Percentiles rank a stretch among this genome's conserved stretches.
phyloP scores from a whole-genome alignment of 2,888 invertebrate species.

The Spialia ferax region DNA sequence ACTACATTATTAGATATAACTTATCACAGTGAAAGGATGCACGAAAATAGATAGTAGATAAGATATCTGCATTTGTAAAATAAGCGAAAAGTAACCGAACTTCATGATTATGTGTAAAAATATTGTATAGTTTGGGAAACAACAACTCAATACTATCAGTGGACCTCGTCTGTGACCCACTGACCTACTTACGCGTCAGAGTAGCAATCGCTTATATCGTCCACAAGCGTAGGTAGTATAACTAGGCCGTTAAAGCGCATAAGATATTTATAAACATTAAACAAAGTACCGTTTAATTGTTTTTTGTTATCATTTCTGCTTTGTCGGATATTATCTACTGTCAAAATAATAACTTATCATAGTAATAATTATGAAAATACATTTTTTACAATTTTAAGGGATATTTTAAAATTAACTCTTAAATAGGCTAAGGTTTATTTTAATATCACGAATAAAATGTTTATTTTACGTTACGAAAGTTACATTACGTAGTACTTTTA shows the following conservation, averaged over 20 bases:
- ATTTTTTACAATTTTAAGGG: neutral
- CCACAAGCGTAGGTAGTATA: conserved; percentile 55
- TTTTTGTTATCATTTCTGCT: conserved; percentile 5
- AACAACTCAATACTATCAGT: conserved; percentile 58
- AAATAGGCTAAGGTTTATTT: too few relatives aligned
- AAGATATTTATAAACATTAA: conserved; percentile 36
- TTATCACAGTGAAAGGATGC: too few relatives aligned
- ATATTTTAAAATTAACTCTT: too few relatives aligned
- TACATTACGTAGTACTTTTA: neutral
- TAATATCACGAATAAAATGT: too few relatives aligned
- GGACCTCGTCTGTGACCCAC: conserved; percentile 87
- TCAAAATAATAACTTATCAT: neutral
- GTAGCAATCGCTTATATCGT: conserved; percentile 70
- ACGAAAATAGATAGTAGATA: too few relatives aligned
- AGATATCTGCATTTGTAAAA: neutral
- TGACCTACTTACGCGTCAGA: conserved; percentile 88
- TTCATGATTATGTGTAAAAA: conserved; percentile 45
- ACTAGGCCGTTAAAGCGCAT: conserved; percentile 51
- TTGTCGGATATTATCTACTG: neutral
- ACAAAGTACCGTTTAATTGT: conserved; percentile 7
- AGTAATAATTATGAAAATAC: neutral
- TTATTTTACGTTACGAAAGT: too few relatives aligned
- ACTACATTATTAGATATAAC: too few relatives aligned
- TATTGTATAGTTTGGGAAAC: conserved; percentile 69
- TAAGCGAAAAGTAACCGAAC: neutral